Evolutionary conservation across 2,888 invertebrate species (phyloP).

Genomic region (Drosophila dives): DNA sequence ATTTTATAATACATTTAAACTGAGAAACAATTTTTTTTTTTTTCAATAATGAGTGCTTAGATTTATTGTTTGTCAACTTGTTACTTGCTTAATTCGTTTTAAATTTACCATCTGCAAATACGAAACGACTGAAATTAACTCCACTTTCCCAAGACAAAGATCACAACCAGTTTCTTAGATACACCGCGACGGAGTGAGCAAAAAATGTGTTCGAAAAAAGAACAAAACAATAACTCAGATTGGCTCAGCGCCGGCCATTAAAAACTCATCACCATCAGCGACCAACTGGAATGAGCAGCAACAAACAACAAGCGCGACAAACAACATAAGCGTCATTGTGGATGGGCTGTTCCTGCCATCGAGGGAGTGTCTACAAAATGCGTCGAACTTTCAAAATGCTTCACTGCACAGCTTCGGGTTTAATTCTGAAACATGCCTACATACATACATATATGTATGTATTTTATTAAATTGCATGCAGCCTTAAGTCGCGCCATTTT

Average conservation of each 20-base stretch:
- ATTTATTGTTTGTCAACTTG: background rate
- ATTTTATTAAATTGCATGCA: background rate
- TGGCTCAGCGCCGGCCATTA: conserved; percentile 72
- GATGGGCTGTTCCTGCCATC: conserved; percentile 36
- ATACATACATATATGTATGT: background rate
- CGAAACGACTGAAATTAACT: conserved; percentile 56
- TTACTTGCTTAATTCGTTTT: background rate
- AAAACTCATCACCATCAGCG: conserved; percentile 75
- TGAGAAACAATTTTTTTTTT: background rate
- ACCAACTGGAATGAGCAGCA: conserved; percentile 73
- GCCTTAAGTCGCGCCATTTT: conserved; percentile 70
- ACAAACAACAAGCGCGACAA: conserved; percentile 19
- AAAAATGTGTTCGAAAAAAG: background rate
- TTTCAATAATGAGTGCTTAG: background rate
- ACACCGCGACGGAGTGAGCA: conserved; percentile 5
- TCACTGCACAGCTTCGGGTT: conserved; percentile 60
- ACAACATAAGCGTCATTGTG: conserved; percentile 30
- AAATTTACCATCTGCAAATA: conserved; percentile 10
- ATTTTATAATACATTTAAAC: background rate
- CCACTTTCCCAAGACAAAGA: conserved; percentile 53
- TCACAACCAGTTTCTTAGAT: conserved; percentile 63
- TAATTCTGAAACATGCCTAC: background rate
- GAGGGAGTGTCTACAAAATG: conserved; percentile 75
- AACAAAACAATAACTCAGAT: conserved; percentile 69
- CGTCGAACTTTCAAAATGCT: conserved; percentile 57